Base-by-base conservation (phyloP, 2,797 vertebrate species). In the Trachurus trachurus region DNA sequence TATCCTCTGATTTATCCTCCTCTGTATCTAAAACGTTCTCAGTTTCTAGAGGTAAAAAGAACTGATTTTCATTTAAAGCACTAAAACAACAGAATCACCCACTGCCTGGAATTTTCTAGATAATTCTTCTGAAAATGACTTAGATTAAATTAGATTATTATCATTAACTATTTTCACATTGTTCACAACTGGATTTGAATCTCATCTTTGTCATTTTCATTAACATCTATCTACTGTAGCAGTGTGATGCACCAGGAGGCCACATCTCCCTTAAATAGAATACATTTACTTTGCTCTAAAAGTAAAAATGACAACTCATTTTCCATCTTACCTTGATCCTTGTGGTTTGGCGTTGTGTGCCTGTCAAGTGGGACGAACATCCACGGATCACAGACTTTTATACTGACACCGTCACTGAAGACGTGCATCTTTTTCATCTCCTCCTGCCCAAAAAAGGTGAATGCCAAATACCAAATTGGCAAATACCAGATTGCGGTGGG, bases 311-410 rank as follows among this genome's bases (percentile, higher is more conserved):
- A n/a, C 0, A 34, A n/a, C 11, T 1, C 6, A 15, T 26, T 70
- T 11, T 59, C 19, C 26, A 4, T 57, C 88, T 84, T 92, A 93
- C 91, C 84, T 89, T 60, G 40, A 60, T 83, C 26, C 45, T 34
- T 13, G 9, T 0, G 29, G 11, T 57, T 49, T 40, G 45, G 19
- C 40, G 72, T 67, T 13, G 31, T 52, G 56, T 49, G 15, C 5
- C n/a, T 37, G 11, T 71, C 4, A 47, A 71, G 39, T 52, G 62
- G 40, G 62, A 29, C 0, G 10, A 66, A 26, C 44, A 6, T 17
- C 40, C 9, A 2, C 63, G 13, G 11, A 42, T 34, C 13, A n/a
- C 45, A 29, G 37, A 10, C 56, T 50, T 90, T 84, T 88, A 90
- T 86, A 85, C 4, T 37, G 11, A 29, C 0, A 54, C 1, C 4